Percentiles rank a stretch among this genome's conserved stretches.
These are phyloP conservation scores for Numenius phaeopus DNA, from an alignment of 2,797 vertebrate genomes.

Conservation along the genomic window DNA sequence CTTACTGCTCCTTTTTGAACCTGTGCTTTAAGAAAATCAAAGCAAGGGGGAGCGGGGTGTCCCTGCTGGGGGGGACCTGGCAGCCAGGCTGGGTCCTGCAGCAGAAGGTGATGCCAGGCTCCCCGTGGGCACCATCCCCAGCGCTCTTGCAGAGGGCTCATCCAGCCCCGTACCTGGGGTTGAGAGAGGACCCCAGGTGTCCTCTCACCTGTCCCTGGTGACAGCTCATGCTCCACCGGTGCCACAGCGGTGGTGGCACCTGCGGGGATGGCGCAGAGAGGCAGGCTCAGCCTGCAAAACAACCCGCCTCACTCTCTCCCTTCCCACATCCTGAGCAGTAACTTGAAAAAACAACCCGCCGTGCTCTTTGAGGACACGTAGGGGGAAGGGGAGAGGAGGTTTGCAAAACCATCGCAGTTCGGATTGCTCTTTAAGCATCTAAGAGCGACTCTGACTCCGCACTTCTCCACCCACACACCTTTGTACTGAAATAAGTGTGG, in stretches of 20 bases:
- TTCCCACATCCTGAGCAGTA: conserved; percentile 31
- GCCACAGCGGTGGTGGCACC: neutral
- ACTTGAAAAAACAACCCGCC: neutral
- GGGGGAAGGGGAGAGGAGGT: neutral
- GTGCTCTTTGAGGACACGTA: neutral
- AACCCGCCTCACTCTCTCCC: accelerated
- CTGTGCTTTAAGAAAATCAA: neutral
- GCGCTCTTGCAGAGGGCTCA: neutral
- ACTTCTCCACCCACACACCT: neutral
- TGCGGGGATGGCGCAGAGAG: neutral
- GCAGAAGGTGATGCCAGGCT: neutral
- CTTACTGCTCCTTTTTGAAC: neutral
- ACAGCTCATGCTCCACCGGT: neutral
- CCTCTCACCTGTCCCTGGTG: neutral
- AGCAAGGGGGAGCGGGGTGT: neutral
- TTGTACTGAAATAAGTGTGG: neutral
- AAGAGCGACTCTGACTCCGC: neutral
- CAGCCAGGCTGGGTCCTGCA: neutral
- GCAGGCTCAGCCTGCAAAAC: neutral
- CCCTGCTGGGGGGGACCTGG: neutral
- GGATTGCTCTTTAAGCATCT: neutral
- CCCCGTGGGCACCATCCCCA: neutral
- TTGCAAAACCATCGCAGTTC: neutral
- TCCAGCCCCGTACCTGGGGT: accelerated
- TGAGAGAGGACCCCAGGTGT: neutral